Conservation (phyloP, 2,888 invertebrate species). For the Melanchra persicariae region DNA sequence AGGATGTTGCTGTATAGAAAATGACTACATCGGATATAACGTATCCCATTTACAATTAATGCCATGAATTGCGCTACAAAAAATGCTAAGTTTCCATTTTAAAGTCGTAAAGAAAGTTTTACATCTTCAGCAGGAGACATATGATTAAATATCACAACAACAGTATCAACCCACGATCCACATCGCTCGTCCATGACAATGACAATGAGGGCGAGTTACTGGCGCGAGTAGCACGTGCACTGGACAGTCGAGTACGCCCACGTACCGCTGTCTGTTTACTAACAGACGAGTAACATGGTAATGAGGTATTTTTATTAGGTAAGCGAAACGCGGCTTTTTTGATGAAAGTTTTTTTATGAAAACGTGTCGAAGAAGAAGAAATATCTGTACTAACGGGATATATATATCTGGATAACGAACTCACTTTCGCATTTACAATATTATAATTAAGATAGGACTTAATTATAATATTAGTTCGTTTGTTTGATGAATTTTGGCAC, state of each 20-base stretch:
- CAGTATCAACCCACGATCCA: slow-evolving; percentile 35
- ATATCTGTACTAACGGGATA: neutral
- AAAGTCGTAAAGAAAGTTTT: neutral
- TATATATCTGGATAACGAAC: too few relatives aligned
- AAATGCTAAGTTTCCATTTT: neutral
- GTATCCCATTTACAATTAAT: too few relatives aligned
- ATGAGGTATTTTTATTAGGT: slow-evolving; percentile 10
- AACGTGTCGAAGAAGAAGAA: neutral
- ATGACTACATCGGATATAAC: too few relatives aligned
- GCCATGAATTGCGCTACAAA: neutral
- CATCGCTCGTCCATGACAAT: slow-evolving; percentile 45
- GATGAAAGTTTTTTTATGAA: neutral
- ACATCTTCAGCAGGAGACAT: neutral
- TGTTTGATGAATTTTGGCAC: too few relatives aligned
- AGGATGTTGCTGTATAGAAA: too few relatives aligned
- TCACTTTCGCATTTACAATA: too few relatives aligned
- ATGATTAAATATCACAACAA: slow-evolving; percentile 28
- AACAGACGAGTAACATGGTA: slow-evolving; percentile 29
- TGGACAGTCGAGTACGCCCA: slow-evolving; percentile 49
- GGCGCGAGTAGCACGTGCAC: slow-evolving; percentile 44
- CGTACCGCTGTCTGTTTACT: slow-evolving; percentile 50
- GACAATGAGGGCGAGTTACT: slow-evolving; percentile 55
- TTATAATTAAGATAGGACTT: too few relatives aligned
- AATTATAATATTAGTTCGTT: too few relatives aligned
- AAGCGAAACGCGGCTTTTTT: neutral